phyloP scores from a whole-genome alignment of 2,113 vertebrate species.

The Rhizomys pruinosus region DNA sequence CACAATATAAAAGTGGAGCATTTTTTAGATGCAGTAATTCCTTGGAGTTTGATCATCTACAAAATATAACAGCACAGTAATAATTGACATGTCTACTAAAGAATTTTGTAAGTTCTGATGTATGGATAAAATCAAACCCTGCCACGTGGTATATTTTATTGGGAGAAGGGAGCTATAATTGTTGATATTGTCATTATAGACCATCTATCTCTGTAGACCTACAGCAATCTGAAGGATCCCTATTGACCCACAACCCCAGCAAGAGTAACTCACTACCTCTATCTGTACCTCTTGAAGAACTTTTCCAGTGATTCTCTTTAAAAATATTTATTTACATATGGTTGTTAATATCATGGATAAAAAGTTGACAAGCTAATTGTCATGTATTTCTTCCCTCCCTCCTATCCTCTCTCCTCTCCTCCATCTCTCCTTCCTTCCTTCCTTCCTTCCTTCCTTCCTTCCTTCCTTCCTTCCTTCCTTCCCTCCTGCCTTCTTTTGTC shows the following conservation, averaged over 20 bases:
- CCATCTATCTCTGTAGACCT: not conserved
- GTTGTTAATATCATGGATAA: not conserved
- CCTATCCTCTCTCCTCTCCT: not conserved
- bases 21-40: not conserved
- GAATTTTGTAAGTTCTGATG: not conserved
- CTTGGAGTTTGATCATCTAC: not conserved
- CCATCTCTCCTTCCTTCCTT: rapidly evolving
- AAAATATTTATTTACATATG: slow-evolving; percentile 50
- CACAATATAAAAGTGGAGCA: not conserved
- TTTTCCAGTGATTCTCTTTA: slow-evolving; percentile 13
- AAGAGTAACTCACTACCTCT: not conserved
- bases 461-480: no score
- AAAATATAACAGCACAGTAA: not conserved
- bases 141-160: not conserved
- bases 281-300: not conserved
- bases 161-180: slow-evolving; percentile 10
- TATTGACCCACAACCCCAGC: not conserved
- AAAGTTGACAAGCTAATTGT: slow-evolving; percentile 26
- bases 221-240: not conserved
- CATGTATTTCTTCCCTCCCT: slow-evolving; percentile 47
- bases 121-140: not conserved
- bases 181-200: not conserved
- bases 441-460: no score
- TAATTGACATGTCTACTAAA: not conserved
- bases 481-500: not conserved